Percentiles rank a stretch among this genome's conserved stretches.
phyloP scores from a whole-genome alignment of 1,140 invertebrate species.

The Drosophila seguyi region DNA sequence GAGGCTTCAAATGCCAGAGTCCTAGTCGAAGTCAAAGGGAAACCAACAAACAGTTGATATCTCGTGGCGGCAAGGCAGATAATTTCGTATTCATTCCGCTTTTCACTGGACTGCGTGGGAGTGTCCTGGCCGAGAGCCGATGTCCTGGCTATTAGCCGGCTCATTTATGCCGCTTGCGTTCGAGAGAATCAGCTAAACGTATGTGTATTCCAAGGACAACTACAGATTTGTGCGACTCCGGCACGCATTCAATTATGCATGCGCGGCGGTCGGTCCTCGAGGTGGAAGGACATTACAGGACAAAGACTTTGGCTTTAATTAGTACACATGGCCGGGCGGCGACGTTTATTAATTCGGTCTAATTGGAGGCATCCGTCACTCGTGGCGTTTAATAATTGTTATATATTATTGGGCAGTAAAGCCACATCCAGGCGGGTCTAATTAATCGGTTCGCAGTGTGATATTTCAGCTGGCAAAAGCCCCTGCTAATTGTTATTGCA shows the following conservation, averaged over 20 bases:
- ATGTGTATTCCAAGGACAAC: slow-evolving; percentile 23
- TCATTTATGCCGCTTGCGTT: slow-evolving; percentile 58
- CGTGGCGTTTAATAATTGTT: slow-evolving; percentile 63
- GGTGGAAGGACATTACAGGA: slow-evolving; percentile 2
- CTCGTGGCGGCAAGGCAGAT: slow-evolving; percentile 31
- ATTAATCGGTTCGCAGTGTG: slow-evolving; percentile 52
- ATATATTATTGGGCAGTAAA: slow-evolving; percentile 62
- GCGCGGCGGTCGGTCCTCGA: slow-evolving; percentile 3
- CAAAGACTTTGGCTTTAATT: slow-evolving; percentile 61
- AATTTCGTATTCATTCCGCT: slow-evolving; percentile 79
- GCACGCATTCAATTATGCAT: slow-evolving; percentile 74
- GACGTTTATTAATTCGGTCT: slow-evolving; percentile 60
- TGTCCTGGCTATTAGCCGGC: slow-evolving; percentile 27
- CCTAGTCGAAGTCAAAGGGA: slow-evolving; percentile 10
- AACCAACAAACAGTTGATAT: slow-evolving; percentile 28
- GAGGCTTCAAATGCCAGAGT: slow-evolving; percentile 5
- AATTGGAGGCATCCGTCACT: slow-evolving; percentile 60
- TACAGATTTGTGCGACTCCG: slow-evolving; percentile 58
- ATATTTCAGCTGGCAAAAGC: slow-evolving; percentile 20
- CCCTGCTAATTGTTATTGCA: slow-evolving; percentile 45
- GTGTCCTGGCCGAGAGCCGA: slow-evolving; percentile 6
- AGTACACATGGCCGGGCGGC: slow-evolving; percentile 58
- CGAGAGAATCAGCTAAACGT: slow-evolving; percentile 42
- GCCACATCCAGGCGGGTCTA: slow-evolving; percentile 33
- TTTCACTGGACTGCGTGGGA: slow-evolving; percentile 37